Conservation (phyloP, 1,140 invertebrate genomes). For the Sesamia nonagrioides region DNA sequence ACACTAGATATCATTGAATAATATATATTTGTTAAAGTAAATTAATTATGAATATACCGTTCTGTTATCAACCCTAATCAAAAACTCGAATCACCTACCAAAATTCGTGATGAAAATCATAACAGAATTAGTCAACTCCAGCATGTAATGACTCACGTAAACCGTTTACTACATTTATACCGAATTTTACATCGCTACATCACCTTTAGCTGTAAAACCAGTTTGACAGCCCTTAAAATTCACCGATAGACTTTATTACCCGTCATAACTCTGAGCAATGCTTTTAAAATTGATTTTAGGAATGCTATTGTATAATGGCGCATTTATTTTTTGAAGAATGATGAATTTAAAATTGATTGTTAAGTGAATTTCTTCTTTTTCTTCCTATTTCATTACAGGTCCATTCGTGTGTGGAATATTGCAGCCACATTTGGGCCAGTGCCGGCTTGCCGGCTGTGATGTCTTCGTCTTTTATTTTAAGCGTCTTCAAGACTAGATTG, state of each 20-base stretch:
- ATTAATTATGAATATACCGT: too few relatives aligned
- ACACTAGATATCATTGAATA: too few relatives aligned
- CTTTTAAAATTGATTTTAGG: conserved; percentile 27
- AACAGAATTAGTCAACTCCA: conserved; percentile 19
- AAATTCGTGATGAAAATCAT: neutral
- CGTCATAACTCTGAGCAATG: conserved; percentile 1
- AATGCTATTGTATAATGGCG: neutral
- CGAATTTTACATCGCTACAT: conserved; percentile 25
- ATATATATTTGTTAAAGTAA: too few relatives aligned
- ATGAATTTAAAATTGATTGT: neutral
- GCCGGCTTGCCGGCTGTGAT: too few relatives aligned
- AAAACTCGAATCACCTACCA: neutral
- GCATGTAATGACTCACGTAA: conserved; percentile 12
- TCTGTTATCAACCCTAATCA: neutral
- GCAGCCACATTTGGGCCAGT: too few relatives aligned
- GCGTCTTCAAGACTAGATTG: too few relatives aligned
- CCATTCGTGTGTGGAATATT: too few relatives aligned
- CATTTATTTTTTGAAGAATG: too few relatives aligned
- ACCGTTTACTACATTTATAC: conserved; percentile 36
- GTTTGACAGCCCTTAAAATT: conserved; percentile 37
- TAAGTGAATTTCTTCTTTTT: too few relatives aligned
- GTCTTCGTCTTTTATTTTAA: too few relatives aligned
- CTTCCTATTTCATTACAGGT: too few relatives aligned
- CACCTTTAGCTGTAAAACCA: conserved; percentile 9
- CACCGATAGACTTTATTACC: conserved; percentile 17